phyloP scores from a whole-genome alignment of 1,140 invertebrate genomes.

The Microplitis demolitor region DNA sequence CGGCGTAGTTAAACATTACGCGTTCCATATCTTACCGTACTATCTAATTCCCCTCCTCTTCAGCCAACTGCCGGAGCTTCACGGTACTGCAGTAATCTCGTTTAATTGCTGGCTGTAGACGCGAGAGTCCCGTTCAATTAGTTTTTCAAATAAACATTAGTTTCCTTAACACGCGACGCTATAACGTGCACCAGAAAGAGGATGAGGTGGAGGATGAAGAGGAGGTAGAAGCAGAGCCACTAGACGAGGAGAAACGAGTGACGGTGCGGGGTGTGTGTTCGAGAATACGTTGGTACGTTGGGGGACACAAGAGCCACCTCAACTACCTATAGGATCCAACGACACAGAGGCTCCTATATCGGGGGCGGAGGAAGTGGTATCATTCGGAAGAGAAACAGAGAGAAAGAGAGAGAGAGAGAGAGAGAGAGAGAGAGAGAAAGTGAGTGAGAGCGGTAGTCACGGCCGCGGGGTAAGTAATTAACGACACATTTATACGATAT shows the following conservation, averaged over 20 bases:
- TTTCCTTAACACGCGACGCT: conserved; percentile 62
- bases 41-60: conserved; percentile 55
- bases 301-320: background rate
- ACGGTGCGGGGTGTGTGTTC: background rate
- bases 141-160: conserved; percentile 65
- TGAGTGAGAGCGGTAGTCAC: conserved; percentile 36
- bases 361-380: background rate
- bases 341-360: background rate
- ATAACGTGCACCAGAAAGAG: conserved; percentile 52
- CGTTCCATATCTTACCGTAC: conserved; percentile 60
- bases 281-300: too few species aligned
- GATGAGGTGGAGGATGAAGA: conserved; percentile 15
- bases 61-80: conserved; percentile 37
- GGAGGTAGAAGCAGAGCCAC: background rate
- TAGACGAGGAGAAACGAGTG: background rate
- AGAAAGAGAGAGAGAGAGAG: too few species aligned
- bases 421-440: too few species aligned
- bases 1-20: conserved; percentile 62
- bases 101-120: conserved; percentile 63
- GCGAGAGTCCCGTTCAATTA: conserved; percentile 63
- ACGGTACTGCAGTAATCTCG: conserved; percentile 60
- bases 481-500: conserved; percentile 61
- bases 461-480: conserved; percentile 58
- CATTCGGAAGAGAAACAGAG: too few species aligned
- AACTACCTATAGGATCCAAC: too few species aligned